These are phyloP conservation scores for Luscinia luscinia DNA, from an alignment of 2,797 vertebrate species.

Conservation along the genomic window DNA sequence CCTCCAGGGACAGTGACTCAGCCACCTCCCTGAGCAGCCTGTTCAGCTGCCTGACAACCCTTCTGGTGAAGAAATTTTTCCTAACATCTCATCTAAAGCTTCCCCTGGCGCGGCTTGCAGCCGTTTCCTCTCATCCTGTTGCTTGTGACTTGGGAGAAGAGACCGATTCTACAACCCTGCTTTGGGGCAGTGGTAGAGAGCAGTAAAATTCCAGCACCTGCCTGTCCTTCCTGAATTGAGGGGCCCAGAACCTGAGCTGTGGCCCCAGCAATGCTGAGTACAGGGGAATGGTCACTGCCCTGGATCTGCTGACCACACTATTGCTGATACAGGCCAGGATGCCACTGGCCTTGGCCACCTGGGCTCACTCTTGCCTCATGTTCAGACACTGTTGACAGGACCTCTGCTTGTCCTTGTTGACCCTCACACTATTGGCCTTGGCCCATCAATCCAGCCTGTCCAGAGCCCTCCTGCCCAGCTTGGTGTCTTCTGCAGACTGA, in stretches of 20 bases:
- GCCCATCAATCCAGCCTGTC: background rate
- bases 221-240: background rate
- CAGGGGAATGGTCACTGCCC: background rate
- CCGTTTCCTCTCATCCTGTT: background rate
- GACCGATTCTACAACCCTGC: accelerated
- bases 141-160: background rate
- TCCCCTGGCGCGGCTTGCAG: background rate
- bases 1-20: background rate
- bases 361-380: background rate
- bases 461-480: background rate
- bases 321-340: background rate
- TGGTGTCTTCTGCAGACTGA: background rate
- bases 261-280: background rate
- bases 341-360: background rate
- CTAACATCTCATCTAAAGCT: background rate
- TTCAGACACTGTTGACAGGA: background rate
- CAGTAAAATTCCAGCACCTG: background rate
- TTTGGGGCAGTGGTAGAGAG: background rate
- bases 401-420: background rate
- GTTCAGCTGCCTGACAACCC: background rate
- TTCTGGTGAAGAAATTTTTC: background rate
- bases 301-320: background rate
- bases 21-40: background rate
- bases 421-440: background rate
- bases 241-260: background rate